These are phyloP conservation scores for Tetheella fluctuosa DNA, from an alignment of 2,888 invertebrate species.

Conservation along the genomic window DNA sequence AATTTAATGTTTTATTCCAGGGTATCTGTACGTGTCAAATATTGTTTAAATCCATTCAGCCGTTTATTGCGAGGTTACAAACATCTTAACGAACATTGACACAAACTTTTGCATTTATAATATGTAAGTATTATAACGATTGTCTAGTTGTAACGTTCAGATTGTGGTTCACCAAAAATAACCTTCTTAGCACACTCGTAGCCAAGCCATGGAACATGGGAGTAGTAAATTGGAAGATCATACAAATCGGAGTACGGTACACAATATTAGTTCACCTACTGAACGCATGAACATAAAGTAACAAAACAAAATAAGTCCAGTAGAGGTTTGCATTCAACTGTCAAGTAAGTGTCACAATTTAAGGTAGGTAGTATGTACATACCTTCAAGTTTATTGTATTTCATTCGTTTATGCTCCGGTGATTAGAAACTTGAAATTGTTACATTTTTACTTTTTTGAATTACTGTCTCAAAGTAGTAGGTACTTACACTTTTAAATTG, in stretches of 20 bases:
- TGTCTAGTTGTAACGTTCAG: neutral
- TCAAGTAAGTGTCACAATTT: slow-evolving; percentile 40
- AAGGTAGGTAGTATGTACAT: neutral
- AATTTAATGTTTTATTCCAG: too few species aligned
- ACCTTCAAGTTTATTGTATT: neutral
- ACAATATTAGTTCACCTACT: slow-evolving; percentile 69
- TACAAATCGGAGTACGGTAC: slow-evolving; percentile 66
- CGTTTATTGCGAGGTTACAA: too few species aligned
- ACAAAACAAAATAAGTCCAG: slow-evolving; percentile 36
- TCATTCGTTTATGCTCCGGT: neutral
- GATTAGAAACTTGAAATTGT: slow-evolving; percentile 5
- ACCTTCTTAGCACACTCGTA: slow-evolving; percentile 40
- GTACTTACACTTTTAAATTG: too few species aligned
- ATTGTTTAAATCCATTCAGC: too few species aligned
- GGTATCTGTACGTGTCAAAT: too few species aligned
- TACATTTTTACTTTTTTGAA: neutral
- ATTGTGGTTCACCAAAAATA: slow-evolving; percentile 9
- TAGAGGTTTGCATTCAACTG: slow-evolving; percentile 51
- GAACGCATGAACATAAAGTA: slow-evolving; percentile 32
- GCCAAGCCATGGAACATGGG: slow-evolving; percentile 58
- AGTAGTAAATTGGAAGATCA: slow-evolving; percentile 73
- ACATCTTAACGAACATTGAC: too few species aligned
- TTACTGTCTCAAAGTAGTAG: neutral
- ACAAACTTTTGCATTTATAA: too few species aligned
- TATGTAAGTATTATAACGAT: too few species aligned